A percentile compares a stretch with the other conserved stretches of the same genome.
phyloP scores from a whole-genome alignment of 2,888 invertebrate species.

The Sinodicranocentrus sp. region DNA sequence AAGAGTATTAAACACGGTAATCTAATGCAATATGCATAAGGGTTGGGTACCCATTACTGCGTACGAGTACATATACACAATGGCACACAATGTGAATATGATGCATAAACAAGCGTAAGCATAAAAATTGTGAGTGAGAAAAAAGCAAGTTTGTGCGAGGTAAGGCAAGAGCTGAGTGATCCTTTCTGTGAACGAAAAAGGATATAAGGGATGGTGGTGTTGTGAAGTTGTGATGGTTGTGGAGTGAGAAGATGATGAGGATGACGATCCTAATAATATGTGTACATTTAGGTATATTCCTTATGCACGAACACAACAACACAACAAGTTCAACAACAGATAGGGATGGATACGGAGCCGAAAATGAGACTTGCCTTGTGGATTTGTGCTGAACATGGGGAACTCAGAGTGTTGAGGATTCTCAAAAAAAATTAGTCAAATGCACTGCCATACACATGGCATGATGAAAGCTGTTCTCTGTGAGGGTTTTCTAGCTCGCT shows the following conservation, averaged over 20 bases:
- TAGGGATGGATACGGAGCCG: not conserved
- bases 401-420: too few relatives aligned
- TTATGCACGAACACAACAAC: not conserved
- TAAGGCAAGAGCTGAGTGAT: conserved; percentile 1
- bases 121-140: not conserved
- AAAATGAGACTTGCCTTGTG: conserved; percentile 9
- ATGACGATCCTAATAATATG: not conserved
- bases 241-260: not conserved
- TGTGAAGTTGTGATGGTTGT: too few relatives aligned
- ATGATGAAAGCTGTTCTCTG: too few relatives aligned
- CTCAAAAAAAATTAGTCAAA: too few relatives aligned
- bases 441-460: too few relatives aligned
- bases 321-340: not conserved
- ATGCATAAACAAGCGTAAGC: conserved; percentile 1
- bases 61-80: too few relatives aligned
- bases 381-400: too few relatives aligned
- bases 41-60: conserved; percentile 22
- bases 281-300: not conserved
- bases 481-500: too few relatives aligned
- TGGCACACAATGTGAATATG: too few relatives aligned
- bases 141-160: not conserved
- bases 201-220: conserved; percentile 7
- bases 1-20: conserved; percentile 47
- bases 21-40: conserved; percentile 62
- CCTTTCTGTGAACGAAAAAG: conserved; percentile 4